Conservation (phyloP, 1,140 invertebrate species). For the Drosophila virilis region DNA sequence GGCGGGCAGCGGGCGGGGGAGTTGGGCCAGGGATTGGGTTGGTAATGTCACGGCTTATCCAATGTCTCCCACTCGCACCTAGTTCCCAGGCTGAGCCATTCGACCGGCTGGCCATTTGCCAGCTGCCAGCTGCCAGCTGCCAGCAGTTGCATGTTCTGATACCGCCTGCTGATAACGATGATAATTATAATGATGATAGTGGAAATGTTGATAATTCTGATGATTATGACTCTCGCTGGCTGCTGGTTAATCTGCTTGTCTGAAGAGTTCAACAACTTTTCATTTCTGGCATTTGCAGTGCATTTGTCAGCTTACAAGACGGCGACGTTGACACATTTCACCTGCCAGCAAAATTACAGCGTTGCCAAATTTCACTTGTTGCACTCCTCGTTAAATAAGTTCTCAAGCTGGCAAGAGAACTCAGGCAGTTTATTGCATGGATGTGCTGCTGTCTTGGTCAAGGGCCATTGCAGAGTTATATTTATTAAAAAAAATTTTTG, state of each 20-base stretch:
- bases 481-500: no score
- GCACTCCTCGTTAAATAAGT: no score
- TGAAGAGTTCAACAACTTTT: not conserved
- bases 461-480: no score
- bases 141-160: conserved; percentile 16
- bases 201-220: not conserved
- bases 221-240: conserved; percentile 1
- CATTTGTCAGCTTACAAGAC: not conserved
- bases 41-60: conserved; percentile 4
- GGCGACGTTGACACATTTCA: not conserved
- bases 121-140: conserved; percentile 47
- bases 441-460: no score
- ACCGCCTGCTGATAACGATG: conserved; percentile 41
- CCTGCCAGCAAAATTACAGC: no score
- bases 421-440: no score
- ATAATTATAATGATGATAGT: conserved; percentile 14
- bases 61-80: conserved; percentile 2
- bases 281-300: not conserved
- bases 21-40: not conserved
- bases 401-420: no score
- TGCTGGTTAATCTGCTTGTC: not conserved
- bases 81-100: conserved; percentile 14
- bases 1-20: no score
- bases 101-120: conserved; percentile 9
- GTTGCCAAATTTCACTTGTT: not conserved